Evolutionary conservation across 2,113 vertebrate species (phyloP).

Genomic region (Nesoenas mayeri): DNA sequence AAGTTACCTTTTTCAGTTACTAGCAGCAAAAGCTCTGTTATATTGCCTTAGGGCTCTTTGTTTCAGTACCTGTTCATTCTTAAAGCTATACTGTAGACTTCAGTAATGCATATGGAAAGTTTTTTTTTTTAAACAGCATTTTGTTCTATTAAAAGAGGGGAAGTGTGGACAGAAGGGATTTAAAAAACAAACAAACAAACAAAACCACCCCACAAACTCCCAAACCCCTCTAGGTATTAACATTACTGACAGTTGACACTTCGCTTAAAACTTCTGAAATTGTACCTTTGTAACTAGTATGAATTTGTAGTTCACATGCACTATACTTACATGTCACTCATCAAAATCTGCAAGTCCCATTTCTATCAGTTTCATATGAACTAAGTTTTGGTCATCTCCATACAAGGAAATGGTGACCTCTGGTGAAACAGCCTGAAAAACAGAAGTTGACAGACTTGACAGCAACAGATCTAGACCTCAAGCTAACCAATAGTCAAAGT

Average conservation of each 20-base stretch:
- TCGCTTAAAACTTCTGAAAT: neutral
- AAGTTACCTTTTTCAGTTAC: neutral
- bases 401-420: constrained; percentile 82
- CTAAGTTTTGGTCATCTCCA: constrained; percentile 67
- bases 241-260: neutral
- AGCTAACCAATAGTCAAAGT: neutral
- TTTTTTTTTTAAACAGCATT: neutral
- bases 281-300: neutral
- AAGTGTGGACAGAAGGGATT: neutral
- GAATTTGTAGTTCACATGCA: neutral
- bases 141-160: neutral
- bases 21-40: neutral
- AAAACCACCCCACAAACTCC: too few relatives aligned
- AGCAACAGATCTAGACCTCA: neutral
- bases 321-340: constrained; percentile 56
- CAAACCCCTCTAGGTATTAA: neutral
- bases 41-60: neutral
- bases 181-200: neutral
- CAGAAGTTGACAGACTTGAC: neutral
- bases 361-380: constrained; percentile 83
- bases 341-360: constrained; percentile 84
- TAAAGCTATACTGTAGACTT: neutral
- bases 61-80: neutral
- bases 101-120: accelerated
- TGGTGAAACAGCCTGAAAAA: constrained; percentile 77